Evolutionary conservation across 2,113 vertebrate species (phyloP).

Genomic region (Pogona vitticeps): DNA sequence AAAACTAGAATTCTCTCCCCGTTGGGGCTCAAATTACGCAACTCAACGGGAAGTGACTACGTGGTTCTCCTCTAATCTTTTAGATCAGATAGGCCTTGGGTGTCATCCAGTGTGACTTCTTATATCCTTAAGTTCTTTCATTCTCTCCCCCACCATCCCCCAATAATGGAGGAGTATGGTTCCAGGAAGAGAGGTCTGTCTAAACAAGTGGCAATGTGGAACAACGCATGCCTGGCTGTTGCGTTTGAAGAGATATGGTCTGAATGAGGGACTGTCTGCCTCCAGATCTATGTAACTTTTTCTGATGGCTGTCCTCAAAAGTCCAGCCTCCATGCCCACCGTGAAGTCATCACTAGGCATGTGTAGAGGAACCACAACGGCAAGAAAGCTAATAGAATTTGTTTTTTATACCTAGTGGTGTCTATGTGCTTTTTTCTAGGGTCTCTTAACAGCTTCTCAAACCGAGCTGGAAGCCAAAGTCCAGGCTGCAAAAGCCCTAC

Average conservation of each 20-base stretch:
- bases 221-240: neutral
- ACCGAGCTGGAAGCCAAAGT: neutral
- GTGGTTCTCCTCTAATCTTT: no score
- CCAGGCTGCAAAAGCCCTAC: neutral
- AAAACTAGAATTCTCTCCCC: neutral
- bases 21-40: neutral
- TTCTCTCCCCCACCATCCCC: neutral
- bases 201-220: neutral
- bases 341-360: no score
- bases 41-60: neutral
- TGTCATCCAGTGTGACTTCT: neutral
- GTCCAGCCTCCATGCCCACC: no score
- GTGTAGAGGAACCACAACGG: neutral
- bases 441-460: slow-evolving; percentile 5
- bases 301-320: no score
- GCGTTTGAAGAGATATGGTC: neutral
- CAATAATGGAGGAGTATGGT: neutral
- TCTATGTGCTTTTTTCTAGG: neutral
- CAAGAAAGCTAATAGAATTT: neutral
- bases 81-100: no score
- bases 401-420: neutral
- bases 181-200: neutral
- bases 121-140: neutral
- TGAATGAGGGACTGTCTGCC: neutral
- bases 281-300: no score